Percentiles rank a stretch among this genome's conserved stretches.
These are phyloP conservation scores for Acleris laterana DNA, from an alignment of 2,888 invertebrate genomes.

Conservation along the genomic window DNA sequence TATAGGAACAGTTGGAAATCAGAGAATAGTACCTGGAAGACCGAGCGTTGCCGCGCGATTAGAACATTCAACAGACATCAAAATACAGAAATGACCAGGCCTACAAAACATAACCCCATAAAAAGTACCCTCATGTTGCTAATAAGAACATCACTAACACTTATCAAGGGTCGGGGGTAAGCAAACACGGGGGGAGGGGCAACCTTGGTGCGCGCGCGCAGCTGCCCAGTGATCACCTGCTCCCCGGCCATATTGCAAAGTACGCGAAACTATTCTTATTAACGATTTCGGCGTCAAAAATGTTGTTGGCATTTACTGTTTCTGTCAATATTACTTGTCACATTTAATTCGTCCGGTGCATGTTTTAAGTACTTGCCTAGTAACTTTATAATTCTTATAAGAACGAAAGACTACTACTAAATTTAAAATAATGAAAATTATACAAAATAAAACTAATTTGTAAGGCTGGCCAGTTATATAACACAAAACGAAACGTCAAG, in stretches of 20 bases:
- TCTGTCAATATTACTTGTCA: conserved; percentile 20
- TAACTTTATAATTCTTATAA: neutral
- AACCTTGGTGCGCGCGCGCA: conserved; percentile 73
- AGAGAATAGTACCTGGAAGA: no score
- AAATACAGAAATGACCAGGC: conserved; percentile 25
- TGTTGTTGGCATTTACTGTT: conserved; percentile 36
- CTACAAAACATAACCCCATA: conserved; percentile 40
- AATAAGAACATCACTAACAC: conserved; percentile 61
- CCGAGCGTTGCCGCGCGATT: no score
- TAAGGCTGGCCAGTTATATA: neutral
- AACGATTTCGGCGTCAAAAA: conserved; percentile 41
- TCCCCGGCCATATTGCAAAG: conserved; percentile 41
- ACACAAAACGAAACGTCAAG: no score
- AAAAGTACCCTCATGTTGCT: conserved; percentile 43
- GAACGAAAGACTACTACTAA: no score
- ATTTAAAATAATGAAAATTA: neutral
- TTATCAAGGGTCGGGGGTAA: conserved; percentile 57
- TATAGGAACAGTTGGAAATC: no score
- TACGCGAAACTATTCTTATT: conserved; percentile 47
- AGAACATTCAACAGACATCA: neutral
- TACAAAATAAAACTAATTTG: neutral
- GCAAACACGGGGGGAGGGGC: conserved; percentile 64
- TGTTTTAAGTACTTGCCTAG: neutral
- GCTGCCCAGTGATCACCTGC: conserved; percentile 78
- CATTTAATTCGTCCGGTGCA: conserved; percentile 3